These are phyloP conservation scores for Oncorhynchus tshawytscha DNA, from an alignment of 2,113 vertebrate species.

Conservation along the genomic window DNA sequence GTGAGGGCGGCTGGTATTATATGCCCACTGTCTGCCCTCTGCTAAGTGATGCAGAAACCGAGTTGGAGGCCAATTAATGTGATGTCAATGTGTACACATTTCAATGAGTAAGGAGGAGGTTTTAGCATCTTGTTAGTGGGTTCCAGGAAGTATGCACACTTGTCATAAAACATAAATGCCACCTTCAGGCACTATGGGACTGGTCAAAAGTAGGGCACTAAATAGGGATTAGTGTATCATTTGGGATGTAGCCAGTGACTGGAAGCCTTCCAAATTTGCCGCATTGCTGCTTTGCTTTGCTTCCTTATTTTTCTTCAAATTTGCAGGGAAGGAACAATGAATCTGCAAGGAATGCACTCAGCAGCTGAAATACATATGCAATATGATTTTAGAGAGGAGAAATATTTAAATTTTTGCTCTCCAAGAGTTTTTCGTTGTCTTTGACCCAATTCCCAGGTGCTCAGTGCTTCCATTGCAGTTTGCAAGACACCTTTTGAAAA, in stretches of 20 bases:
- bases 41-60: constrained; percentile 21
- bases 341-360: constrained; percentile 6
- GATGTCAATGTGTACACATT: constrained; percentile 31
- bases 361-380: constrained; percentile 24
- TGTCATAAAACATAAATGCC: constrained; percentile 47
- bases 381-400: constrained; percentile 15
- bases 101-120: constrained; percentile 32
- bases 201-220: too few species aligned
- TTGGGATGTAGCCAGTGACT: constrained; percentile 5
- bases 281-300: constrained; percentile 11
- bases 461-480: not conserved
- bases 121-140: constrained; percentile 41
- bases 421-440: not conserved
- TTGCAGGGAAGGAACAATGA: not conserved
- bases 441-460: constrained; percentile 10
- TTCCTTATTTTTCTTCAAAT: constrained; percentile 18
- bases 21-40: not conserved
- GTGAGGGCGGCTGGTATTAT: not conserved
- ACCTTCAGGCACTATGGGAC: constrained; percentile 10
- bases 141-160: constrained; percentile 25
- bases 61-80: constrained; percentile 38
- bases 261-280: constrained; percentile 25
- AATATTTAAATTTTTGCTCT: constrained; percentile 23
- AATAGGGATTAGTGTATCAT: too few species aligned
- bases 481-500: constrained; percentile 7